Base-by-base conservation (phyloP, 2,113 vertebrate genomes). In the Xiphophorus maculatus region DNA sequence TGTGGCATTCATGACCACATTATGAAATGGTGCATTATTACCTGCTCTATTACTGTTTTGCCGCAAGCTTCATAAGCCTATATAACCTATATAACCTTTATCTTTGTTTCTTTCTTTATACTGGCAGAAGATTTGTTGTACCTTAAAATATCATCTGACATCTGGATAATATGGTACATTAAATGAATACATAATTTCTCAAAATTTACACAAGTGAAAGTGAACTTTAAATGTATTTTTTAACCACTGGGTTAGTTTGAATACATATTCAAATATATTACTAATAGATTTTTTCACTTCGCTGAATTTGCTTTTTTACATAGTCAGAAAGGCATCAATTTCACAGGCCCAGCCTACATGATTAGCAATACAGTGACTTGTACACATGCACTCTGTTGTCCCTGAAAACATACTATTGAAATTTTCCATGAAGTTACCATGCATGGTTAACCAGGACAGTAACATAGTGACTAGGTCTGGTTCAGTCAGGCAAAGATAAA, bases 11-110 rank as follows among this genome's bases (percentile, higher is more conserved):
- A 37, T 88, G 88, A 92, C 86, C 90, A 92, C 80, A 84, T 89
- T 90, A 84, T 86, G 87, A 93, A 92, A 84, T 90, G 91, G 89
- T 88, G 90, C 86, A 63, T 91, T 77, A 91, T 81, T 92, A 92
- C 92, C 85, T 64, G 68, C 64, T 42, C 35, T 30, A 65, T 69
- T 33, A 81, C 79, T 48, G 5, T 73, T 69, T 71, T 54, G 81
- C 51, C 73, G 73, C 62, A 32, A 71, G 76, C 58, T 70, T 74
- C 74, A 37, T 37, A 37, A 37, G 35, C 9, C 35, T 9, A 9
- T 35, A 35, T 37, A 37, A 37, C 10, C 32, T 60, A 17, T 15
- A 61, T 63, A 66, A 11, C n/a, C 73, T 27, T 32, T 35, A 67
- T 73, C 68, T 74, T 80, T 65, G 37, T 71, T 60, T 71, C 22